Evolutionary conservation across 2,113 vertebrate genomes (phyloP).

Genomic region (Sturnira hondurensis): DNA sequence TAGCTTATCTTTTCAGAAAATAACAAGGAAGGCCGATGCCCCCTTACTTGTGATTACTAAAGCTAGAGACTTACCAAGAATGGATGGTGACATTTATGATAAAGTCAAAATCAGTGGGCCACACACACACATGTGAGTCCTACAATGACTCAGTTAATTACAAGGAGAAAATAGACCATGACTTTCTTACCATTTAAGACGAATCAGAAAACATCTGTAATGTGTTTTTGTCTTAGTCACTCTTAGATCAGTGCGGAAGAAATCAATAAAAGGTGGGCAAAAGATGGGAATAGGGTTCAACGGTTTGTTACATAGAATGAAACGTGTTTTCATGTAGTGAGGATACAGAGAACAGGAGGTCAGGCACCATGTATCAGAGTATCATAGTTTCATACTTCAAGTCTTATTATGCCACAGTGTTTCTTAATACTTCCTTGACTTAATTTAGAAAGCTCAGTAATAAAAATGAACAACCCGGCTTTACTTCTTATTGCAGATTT

Average conservation of each 20-base stretch:
- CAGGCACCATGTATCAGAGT: neutral
- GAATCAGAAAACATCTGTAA: constrained; percentile 12
- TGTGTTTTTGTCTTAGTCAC: neutral
- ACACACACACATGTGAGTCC: neutral
- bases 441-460: constrained; percentile 34
- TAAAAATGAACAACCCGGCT: neutral
- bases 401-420: neutral
- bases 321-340: neutral
- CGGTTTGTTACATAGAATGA: neutral
- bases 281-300: neutral
- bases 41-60: constrained; percentile 56
- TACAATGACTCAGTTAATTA: constrained; percentile 14
- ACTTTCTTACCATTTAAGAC: neutral
- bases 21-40: constrained; percentile 41
- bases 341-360: neutral
- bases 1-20: constrained; percentile 67
- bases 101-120: constrained; percentile 66
- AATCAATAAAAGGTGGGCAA: neutral
- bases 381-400: neutral
- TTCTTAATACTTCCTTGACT: constrained; percentile 21
- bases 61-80: constrained; percentile 42
- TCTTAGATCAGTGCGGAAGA: neutral
- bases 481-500: constrained; percentile 21
- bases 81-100: constrained; percentile 61
- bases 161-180: constrained; percentile 24